Percentiles rank a stretch among this genome's conserved stretches.
phyloP scores from a whole-genome alignment of 2,797 vertebrate genomes.

The Poecilia velifera region DNA sequence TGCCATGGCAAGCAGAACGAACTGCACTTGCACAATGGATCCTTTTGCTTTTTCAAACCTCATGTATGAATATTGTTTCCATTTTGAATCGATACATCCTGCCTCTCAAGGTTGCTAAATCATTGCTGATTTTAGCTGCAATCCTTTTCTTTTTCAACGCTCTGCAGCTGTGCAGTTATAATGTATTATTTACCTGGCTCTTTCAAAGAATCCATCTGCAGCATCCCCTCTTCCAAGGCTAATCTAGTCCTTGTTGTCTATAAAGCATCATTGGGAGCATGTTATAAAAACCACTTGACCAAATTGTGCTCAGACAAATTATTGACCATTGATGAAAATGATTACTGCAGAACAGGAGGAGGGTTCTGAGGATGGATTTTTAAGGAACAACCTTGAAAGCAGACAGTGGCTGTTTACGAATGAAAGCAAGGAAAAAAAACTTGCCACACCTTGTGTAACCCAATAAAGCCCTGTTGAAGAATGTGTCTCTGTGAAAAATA shows the following conservation, averaged over 20 bases:
- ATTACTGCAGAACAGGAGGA: constrained; percentile 62
- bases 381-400: constrained; percentile 38
- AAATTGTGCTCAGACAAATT: constrained; percentile 77
- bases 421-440: constrained; percentile 39
- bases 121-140: constrained; percentile 48
- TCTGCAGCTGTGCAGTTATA: constrained; percentile 48
- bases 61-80: constrained; percentile 54
- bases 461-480: constrained; percentile 68
- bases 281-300: constrained; percentile 69
- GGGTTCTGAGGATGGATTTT: constrained; percentile 47
- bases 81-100: constrained; percentile 46
- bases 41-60: constrained; percentile 43
- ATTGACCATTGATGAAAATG: constrained; percentile 76
- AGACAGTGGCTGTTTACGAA: constrained; percentile 58
- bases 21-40: constrained; percentile 41
- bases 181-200: constrained; percentile 62
- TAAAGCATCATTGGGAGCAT: constrained; percentile 45
- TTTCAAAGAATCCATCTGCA: constrained; percentile 51
- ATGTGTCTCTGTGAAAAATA: constrained; percentile 66
- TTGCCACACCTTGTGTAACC: constrained; percentile 67
- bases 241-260: constrained; percentile 66
- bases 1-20: constrained; percentile 64
- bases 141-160: constrained; percentile 45
- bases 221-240: constrained; percentile 52
- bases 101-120: constrained; percentile 66